Conservation (phyloP, 2,888 invertebrate genomes). For the Pammene fasciana region DNA sequence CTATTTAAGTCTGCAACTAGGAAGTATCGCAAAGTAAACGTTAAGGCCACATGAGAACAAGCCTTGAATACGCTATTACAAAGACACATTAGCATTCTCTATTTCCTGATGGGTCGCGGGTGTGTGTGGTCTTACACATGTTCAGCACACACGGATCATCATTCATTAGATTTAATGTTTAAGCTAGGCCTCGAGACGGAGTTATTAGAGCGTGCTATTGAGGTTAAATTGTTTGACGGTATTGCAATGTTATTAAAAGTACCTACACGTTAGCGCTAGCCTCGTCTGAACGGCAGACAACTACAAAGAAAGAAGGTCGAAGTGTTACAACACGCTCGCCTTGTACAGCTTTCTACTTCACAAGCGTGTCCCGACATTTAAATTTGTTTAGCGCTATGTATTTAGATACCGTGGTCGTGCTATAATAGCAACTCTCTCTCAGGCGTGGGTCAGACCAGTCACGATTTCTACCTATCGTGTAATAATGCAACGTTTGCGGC, state of each 20-base stretch:
- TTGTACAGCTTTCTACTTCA: slow-evolving; percentile 81
- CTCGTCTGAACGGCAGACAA: slow-evolving; percentile 73
- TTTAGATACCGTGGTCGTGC: slow-evolving; percentile 64
- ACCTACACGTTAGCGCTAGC: slow-evolving; percentile 65
- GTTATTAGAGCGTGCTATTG: slow-evolving; percentile 75
- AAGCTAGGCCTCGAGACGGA: slow-evolving; percentile 61
- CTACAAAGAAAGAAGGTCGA: slow-evolving; percentile 78
- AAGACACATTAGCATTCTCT: slow-evolving; percentile 78
- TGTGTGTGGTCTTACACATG: slow-evolving; percentile 62
- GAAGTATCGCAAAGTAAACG: slow-evolving; percentile 72
- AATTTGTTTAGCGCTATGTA: slow-evolving; percentile 73
- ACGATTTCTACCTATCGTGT: slow-evolving; percentile 75
- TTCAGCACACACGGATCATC: slow-evolving; percentile 54
- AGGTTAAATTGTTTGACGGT: slow-evolving; percentile 69
- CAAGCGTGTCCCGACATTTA: slow-evolving; percentile 80
- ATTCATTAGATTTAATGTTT: slow-evolving; percentile 56
- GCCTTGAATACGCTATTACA: slow-evolving; percentile 80
- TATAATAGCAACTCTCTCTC: slow-evolving; percentile 72
- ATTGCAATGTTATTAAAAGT: slow-evolving; percentile 64
- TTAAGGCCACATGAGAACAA: slow-evolving; percentile 74
- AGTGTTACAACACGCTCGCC: slow-evolving; percentile 79
- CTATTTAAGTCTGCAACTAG: slow-evolving; percentile 56
- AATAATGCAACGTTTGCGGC: slow-evolving; percentile 60
- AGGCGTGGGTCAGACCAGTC: slow-evolving; percentile 68
- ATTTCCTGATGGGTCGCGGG: slow-evolving; percentile 75